Percentiles rank a stretch among this genome's conserved stretches.
Conservation (phyloP, 1,140 invertebrate species). For the Odontomachus brunneus region DNA sequence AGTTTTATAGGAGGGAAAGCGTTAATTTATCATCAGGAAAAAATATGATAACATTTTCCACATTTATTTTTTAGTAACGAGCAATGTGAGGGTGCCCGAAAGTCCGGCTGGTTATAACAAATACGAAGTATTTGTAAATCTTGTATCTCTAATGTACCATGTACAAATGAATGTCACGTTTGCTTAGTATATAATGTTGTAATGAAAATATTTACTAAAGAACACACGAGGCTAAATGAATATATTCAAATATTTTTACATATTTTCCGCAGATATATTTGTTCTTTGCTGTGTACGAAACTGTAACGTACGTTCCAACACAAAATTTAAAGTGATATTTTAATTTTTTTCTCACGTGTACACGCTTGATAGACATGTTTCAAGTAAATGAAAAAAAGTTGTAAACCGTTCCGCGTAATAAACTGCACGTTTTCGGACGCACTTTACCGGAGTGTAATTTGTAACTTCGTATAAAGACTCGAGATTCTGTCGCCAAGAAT, state of each 20-base stretch:
- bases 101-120: background rate
- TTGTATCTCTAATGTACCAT: background rate
- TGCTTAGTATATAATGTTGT: background rate
- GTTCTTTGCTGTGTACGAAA: background rate
- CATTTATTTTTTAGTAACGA: background rate
- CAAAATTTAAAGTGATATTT: background rate
- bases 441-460: background rate
- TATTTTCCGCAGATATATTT: background rate
- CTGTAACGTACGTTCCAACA: background rate
- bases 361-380: background rate
- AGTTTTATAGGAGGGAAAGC: background rate
- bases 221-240: background rate
- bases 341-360: background rate
- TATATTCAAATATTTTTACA: conserved; percentile 23
- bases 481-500: background rate
- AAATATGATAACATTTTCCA: background rate
- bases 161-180: background rate
- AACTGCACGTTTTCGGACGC: background rate
- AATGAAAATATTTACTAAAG: background rate
- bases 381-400: background rate
- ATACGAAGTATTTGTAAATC: background rate
- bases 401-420: background rate
- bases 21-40: background rate
- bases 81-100: background rate
- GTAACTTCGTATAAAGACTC: background rate